Evolutionary conservation across 2,888 invertebrate species (phyloP), one percentile per base, ranked within the genome.

Genomic region (Elaeidobius kamerunicus): DNA sequence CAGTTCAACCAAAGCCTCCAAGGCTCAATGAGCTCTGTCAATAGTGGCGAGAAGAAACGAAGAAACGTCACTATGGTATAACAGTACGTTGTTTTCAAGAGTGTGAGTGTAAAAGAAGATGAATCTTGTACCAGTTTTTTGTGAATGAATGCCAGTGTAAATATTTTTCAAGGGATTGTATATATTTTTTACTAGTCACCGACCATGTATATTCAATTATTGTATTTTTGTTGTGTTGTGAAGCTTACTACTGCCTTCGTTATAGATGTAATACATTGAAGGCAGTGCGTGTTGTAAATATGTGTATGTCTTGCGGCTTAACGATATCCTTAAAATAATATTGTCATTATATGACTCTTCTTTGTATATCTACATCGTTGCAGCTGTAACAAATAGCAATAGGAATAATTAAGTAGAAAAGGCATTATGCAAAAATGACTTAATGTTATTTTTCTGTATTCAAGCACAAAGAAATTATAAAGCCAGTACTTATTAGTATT

Each of bases 11-110:
- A 51, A 19, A 78, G 76, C 63, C 66, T 78, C 38, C 78, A 79
- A 62, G 79, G 80, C 7, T 79, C 79, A 1, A 68, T 80, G 65
- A 78, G 74, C 57, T 80, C 80, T 2, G 79, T 80, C 27, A 78
- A 78, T 61, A 76, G 76, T 58, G 76, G 75, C 11, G 76, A 76
- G 56, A 77, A 78, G 64, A 79, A 78, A 64, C 72, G 78, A 59
- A 67, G 81, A 39, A 81, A 80, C 65, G 78, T 81, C 23, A 81
- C 81, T 34, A 81, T 80, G 80, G 81, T 81, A 56, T 80, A 73
- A 75, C 72, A 66, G 61, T 69, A 66, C 64, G 70, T 72, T 60
- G 61, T 69, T 40, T 60, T 65, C 36, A 63, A 67, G 49, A 64
- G 63, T 57, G 59, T 67, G 17, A 63, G 63, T 53, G 57, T 69